Percentiles rank a stretch among this genome's conserved stretches.
These are phyloP conservation scores for Triops cancriformis DNA, from an alignment of 1,140 invertebrate species.

Conservation along the genomic window DNA sequence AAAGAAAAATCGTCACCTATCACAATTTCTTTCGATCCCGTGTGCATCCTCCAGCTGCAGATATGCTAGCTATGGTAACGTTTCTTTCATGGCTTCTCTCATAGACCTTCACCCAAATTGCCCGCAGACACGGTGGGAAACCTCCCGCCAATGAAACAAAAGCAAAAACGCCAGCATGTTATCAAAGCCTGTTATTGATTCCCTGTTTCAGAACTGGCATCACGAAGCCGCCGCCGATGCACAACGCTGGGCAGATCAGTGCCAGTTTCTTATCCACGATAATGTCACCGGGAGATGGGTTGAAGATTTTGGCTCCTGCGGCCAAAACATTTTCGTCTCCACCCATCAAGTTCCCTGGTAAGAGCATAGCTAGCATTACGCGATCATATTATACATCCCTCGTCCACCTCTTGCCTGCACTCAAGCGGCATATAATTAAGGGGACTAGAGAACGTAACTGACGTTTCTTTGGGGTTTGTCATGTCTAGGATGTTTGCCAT, in stretches of 20 bases:
- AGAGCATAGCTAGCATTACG: slow-evolving; percentile 32
- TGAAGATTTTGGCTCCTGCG: slow-evolving; percentile 60
- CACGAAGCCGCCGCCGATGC: slow-evolving; percentile 40
- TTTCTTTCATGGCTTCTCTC: not conserved
- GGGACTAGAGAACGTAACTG: not conserved
- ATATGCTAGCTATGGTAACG: slow-evolving; percentile 71
- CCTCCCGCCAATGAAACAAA: not conserved
- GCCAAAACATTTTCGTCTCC: slow-evolving; percentile 75
- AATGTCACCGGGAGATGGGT: slow-evolving; percentile 54
- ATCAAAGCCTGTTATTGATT: not conserved
- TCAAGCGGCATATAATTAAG: slow-evolving; percentile 9
- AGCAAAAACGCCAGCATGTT: not conserved
- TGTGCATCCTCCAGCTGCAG: slow-evolving; percentile 61
- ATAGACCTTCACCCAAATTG: not conserved
- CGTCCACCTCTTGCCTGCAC: not conserved
- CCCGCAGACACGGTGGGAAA: not conserved
- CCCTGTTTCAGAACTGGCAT: slow-evolving; percentile 29
- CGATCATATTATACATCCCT: not conserved
- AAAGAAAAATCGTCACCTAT: slow-evolving; percentile 60
- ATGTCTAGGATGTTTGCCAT: slow-evolving; percentile 63
- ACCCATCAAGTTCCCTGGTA: slow-evolving; percentile 70
- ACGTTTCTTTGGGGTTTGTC: slow-evolving; percentile 4
- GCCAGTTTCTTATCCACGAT: slow-evolving; percentile 60
- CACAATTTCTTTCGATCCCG: slow-evolving; percentile 68
- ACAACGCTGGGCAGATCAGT: slow-evolving; percentile 63